phyloP scores from a whole-genome alignment of 2,797 vertebrate species.

The Stomatorhinus walkeri region DNA sequence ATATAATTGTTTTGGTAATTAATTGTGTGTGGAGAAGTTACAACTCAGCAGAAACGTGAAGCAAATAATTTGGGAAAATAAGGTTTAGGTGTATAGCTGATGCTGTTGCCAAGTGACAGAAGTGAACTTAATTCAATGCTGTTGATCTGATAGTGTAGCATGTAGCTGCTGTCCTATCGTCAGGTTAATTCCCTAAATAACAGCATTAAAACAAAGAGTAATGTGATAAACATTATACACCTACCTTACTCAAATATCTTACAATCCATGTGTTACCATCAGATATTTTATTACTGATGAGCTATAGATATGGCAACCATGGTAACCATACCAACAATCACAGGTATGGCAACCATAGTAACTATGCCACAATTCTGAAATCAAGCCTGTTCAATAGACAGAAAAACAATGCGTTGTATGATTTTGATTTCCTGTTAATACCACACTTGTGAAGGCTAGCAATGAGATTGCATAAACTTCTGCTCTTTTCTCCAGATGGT shows the following conservation, averaged over 20 bases:
- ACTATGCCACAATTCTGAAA: not conserved
- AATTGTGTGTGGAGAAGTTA: not conserved
- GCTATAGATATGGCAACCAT: not conserved
- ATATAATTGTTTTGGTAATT: not conserved
- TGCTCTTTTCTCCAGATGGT: slow-evolving; percentile 71
- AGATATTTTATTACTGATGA: not conserved
- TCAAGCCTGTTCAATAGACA: not conserved
- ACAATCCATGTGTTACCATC: not conserved
- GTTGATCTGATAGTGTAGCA: not conserved
- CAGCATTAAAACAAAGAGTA: not conserved
- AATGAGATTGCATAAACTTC: not conserved
- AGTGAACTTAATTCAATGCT: not conserved
- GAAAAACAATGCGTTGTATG: too few species aligned
- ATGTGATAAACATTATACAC: not conserved
- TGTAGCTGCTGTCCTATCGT: not conserved
- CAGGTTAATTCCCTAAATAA: not conserved
- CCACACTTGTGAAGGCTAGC: not conserved
- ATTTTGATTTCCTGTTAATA: not conserved
- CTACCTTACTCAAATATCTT: not conserved
- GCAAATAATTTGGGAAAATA: not conserved
- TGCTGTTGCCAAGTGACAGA: not conserved
- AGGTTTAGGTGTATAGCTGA: not conserved
- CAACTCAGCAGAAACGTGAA: not conserved
- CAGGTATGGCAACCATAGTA: not conserved
- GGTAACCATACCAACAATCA: not conserved